These are phyloP conservation scores for Nomada flava DNA, from an alignment of 2,888 invertebrate species.

Conservation along the genomic window DNA sequence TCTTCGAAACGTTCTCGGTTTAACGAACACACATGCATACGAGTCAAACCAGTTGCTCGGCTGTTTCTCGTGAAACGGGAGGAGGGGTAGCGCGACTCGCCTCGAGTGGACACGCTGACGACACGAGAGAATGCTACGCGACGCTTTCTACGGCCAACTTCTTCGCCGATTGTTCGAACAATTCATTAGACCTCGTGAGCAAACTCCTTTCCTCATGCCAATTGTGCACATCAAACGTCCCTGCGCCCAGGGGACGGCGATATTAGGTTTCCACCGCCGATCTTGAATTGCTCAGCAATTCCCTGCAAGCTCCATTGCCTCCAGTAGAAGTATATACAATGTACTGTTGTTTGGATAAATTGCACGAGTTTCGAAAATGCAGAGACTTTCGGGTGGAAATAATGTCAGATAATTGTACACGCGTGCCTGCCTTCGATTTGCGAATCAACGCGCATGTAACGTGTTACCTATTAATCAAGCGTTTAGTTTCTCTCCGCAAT, in stretches of 20 bases:
- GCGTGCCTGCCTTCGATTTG: neutral
- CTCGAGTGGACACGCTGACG: conserved; percentile 47
- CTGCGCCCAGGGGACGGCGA: too few relatives aligned
- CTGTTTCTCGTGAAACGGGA: conserved; percentile 56
- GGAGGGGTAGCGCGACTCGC: conserved; percentile 22
- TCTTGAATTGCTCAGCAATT: too few relatives aligned
- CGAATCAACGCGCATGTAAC: neutral
- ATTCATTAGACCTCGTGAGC: conserved; percentile 15
- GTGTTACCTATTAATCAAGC: neutral
- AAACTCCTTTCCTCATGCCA: neutral
- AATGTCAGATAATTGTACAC: too few relatives aligned
- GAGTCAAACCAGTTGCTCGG: conserved; percentile 68
- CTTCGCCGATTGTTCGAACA: conserved; percentile 10
- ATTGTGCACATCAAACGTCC: too few relatives aligned
- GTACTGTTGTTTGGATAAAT: too few relatives aligned
- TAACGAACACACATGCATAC: conserved; percentile 49
- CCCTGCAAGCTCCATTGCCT: too few relatives aligned
- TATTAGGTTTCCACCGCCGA: too few relatives aligned
- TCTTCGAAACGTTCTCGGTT: conserved; percentile 53
- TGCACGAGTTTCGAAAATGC: too few relatives aligned
- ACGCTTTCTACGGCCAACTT: conserved; percentile 22
- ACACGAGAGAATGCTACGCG: conserved; percentile 36
- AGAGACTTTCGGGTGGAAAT: too few relatives aligned
- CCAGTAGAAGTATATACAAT: too few relatives aligned
- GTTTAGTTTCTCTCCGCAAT: conserved; percentile 4